These are phyloP conservation scores for Salmo trutta DNA, from an alignment of 2,797 vertebrate species.

Conservation along the genomic window DNA sequence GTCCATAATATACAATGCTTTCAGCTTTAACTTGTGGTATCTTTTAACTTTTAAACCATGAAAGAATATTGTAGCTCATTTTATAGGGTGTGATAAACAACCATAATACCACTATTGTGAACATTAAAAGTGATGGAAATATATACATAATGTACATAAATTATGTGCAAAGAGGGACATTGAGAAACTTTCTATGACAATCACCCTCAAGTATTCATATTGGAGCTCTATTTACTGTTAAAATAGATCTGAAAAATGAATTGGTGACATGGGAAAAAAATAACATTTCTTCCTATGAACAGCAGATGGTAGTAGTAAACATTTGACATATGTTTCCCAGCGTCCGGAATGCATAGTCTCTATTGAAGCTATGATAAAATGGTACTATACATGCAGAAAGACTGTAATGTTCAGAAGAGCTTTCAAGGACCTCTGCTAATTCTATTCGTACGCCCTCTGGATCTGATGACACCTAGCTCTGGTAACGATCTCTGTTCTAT, in stretches of 20 bases:
- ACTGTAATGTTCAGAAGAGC: too few species aligned
- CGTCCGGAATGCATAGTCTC: neutral
- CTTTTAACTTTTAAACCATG: neutral
- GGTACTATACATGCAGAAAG: neutral
- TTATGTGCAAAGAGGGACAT: neutral
- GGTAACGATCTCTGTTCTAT: too few species aligned
- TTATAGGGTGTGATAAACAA: neutral
- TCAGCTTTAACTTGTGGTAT: neutral
- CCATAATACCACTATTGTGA: neutral
- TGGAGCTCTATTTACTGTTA: neutral
- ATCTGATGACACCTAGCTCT: too few species aligned
- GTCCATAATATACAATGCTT: neutral
- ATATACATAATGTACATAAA: too few species aligned
- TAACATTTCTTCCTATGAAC: conserved; percentile 64
- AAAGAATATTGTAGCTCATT: neutral
- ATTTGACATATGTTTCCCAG: conserved; percentile 42
- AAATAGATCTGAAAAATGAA: neutral
- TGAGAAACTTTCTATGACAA: neutral
- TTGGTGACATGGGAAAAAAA: conserved; percentile 1
- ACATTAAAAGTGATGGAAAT: neutral
- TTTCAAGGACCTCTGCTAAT: too few species aligned
- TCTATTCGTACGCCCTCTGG: too few species aligned
- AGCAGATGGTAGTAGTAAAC: conserved; percentile 82
- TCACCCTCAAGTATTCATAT: neutral
- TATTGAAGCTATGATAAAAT: neutral